These are phyloP conservation scores for Yponomeuta sedellus DNA, from an alignment of 2,888 invertebrate species.

Conservation along the genomic window DNA sequence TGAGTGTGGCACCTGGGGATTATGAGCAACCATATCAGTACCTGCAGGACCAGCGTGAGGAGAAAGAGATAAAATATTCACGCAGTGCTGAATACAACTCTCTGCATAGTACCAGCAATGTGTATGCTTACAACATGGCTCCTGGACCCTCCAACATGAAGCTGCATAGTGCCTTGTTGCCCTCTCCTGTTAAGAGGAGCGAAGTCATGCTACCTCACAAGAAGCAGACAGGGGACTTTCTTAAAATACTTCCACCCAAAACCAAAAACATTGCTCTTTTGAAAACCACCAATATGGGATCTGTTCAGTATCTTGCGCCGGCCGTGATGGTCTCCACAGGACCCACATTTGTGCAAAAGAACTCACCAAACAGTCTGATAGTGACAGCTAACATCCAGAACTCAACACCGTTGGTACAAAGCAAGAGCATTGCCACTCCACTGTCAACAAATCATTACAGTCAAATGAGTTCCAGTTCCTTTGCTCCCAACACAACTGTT, in stretches of 20 bases:
- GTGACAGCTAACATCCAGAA: constrained; percentile 50
- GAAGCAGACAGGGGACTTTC: constrained; percentile 11
- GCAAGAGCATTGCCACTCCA: constrained; percentile 41
- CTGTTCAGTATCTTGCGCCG: constrained; percentile 53
- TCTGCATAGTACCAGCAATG: constrained; percentile 41
- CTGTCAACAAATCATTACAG: constrained; percentile 45
- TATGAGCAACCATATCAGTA: constrained; percentile 54
- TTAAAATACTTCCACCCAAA: constrained; percentile 30
- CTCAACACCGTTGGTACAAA: constrained; percentile 42
- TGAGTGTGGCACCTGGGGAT: constrained; percentile 36
- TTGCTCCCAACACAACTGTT: constrained; percentile 60
- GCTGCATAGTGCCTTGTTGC: constrained; percentile 35
- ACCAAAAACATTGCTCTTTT: constrained; percentile 51
- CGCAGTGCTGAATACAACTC: constrained; percentile 60
- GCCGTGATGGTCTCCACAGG: constrained; percentile 49
- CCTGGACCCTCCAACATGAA: constrained; percentile 38
- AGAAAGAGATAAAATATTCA: constrained; percentile 64
- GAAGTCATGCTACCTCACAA: constrained; percentile 43
- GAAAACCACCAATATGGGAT: constrained; percentile 55
- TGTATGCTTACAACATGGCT: constrained; percentile 47
- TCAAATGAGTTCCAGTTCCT: constrained; percentile 38
- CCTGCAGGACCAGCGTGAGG: constrained; percentile 56
- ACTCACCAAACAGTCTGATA: constrained; percentile 62
- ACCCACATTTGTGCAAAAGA: constrained; percentile 64
- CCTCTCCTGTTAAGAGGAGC: constrained; percentile 40